Percentiles rank a stretch among this genome's conserved stretches.
Conservation (phyloP, 2,888 invertebrate genomes). For the Mycalesis mineus region DNA sequence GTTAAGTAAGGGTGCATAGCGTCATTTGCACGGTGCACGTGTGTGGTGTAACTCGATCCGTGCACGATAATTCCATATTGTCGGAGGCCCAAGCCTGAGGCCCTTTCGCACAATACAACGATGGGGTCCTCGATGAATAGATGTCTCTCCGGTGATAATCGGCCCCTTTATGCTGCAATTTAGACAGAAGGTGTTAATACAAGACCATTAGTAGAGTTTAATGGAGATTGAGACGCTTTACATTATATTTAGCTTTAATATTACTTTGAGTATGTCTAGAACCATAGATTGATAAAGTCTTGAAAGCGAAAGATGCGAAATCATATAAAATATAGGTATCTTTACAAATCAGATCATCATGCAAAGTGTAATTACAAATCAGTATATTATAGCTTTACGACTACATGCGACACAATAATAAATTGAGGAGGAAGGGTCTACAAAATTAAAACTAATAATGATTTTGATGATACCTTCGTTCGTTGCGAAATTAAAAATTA, state of each 20-base stretch:
- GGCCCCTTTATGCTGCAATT: constrained; percentile 23
- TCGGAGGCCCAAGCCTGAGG: constrained; percentile 33
- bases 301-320: too few species aligned
- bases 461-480: too few species aligned
- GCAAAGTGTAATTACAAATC: too few species aligned
- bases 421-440: too few species aligned
- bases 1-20: constrained; percentile 29
- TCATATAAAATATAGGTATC: too few species aligned
- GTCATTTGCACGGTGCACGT: constrained; percentile 44
- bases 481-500: too few species aligned
- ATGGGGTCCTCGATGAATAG: constrained; percentile 40
- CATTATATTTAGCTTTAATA: neutral
- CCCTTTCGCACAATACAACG: constrained; percentile 30
- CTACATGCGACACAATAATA: too few species aligned
- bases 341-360: too few species aligned
- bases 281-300: too few species aligned
- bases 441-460: too few species aligned
- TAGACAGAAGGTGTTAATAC: constrained; percentile 27
- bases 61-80: constrained; percentile 52
- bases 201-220: constrained; percentile 12
- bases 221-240: constrained; percentile 3
- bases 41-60: constrained; percentile 54
- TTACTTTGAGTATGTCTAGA: too few species aligned
- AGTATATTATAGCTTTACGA: too few species aligned
- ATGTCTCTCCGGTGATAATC: constrained; percentile 28